phyloP scores from a whole-genome alignment of 1,140 invertebrate genomes.

The Mamestra configurata region DNA sequence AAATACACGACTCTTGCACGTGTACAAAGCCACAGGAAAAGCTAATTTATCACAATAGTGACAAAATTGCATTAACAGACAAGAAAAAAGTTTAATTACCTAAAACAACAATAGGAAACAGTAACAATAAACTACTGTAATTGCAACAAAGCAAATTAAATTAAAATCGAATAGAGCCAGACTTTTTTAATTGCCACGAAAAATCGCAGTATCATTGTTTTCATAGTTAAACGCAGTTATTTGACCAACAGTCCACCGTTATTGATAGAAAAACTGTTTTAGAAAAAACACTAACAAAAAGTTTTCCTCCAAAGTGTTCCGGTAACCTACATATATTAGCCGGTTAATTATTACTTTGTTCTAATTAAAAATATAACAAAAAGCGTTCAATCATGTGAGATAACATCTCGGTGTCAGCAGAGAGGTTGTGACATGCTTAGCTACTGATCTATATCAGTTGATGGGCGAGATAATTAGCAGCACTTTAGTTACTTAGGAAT shows the following conservation, averaged over 20 bases:
- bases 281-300: conserved; percentile 3
- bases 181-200: background rate
- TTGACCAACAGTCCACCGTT: conserved; percentile 3
- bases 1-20: too few species aligned
- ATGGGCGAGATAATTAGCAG: conserved; percentile 30
- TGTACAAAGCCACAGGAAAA: too few species aligned
- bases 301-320: background rate
- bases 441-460: conserved; percentile 58
- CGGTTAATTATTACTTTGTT: conserved; percentile 64
- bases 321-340: conserved; percentile 62
- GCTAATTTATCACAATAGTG: too few species aligned
- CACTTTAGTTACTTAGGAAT: background rate
- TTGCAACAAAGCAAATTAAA: background rate
- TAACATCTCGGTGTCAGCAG: conserved; percentile 65
- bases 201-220: conserved; percentile 12
- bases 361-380: conserved; percentile 68
- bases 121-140: background rate
- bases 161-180: background rate
- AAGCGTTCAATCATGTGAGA: conserved; percentile 71
- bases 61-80: background rate
- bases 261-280: conserved; percentile 17
- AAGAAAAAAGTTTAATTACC: conserved; percentile 2
- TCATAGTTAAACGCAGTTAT: conserved; percentile 21
- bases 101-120: background rate
- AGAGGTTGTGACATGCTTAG: conserved; percentile 57